Evolutionary conservation across 1,140 invertebrate species (phyloP).

Genomic region (Apis dorsata): DNA sequence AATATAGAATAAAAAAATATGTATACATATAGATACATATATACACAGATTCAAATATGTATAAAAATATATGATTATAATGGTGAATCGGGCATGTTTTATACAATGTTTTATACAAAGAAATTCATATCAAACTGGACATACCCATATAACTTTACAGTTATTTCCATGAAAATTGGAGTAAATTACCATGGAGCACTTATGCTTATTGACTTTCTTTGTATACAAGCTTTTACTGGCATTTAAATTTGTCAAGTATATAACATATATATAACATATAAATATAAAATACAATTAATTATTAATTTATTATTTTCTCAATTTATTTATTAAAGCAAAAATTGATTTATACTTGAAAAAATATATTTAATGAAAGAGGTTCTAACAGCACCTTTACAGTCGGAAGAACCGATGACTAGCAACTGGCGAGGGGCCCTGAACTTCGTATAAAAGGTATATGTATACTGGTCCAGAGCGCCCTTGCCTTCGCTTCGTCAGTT

Average conservation of each 20-base stretch:
- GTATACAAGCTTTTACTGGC: neutral
- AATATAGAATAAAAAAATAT: neutral
- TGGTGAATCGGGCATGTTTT: neutral
- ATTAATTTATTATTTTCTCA: neutral
- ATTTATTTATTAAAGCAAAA: neutral
- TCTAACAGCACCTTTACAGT: slow-evolving; percentile 67
- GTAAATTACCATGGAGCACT: slow-evolving; percentile 54
- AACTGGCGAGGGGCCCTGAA: slow-evolving; percentile 65
- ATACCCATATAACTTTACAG: slow-evolving; percentile 58
- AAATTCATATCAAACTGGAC: slow-evolving; percentile 57
- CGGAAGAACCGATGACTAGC: slow-evolving; percentile 65
- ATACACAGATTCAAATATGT: neutral
- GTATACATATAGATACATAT: neutral
- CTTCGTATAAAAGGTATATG: slow-evolving; percentile 67
- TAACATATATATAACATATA: neutral
- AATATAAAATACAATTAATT: no score
- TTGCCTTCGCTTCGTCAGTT: slow-evolving; percentile 68
- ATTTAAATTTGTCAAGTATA: neutral
- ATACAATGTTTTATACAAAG: neutral
- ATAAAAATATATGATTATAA: neutral
- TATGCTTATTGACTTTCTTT: slow-evolving; percentile 30
- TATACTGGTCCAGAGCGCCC: slow-evolving; percentile 70
- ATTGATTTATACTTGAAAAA: neutral
- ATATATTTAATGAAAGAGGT: slow-evolving; percentile 1
- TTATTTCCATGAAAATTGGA: slow-evolving; percentile 59